Conservation (phyloP, 2,888 invertebrate genomes). For the Dynastes hyllus region DNA sequence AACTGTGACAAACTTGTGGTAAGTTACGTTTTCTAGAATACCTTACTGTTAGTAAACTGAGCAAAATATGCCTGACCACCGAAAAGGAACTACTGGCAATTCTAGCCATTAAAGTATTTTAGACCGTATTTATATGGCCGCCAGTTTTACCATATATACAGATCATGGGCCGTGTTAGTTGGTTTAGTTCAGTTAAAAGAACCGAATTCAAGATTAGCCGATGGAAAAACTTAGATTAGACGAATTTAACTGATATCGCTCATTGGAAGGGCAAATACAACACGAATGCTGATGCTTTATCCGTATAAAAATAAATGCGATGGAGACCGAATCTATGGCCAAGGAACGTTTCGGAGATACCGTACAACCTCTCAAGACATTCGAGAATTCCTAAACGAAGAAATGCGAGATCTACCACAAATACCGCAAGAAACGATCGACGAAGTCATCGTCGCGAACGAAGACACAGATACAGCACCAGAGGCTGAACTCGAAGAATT, state of each 20-base stretch:
- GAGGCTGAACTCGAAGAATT: too few relatives aligned
- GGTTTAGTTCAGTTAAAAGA: background rate
- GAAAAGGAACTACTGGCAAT: background rate
- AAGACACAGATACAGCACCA: too few relatives aligned
- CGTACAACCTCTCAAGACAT: background rate
- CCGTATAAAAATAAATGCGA: background rate
- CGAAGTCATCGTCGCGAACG: too few relatives aligned
- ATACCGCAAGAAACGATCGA: background rate
- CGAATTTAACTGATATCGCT: background rate
- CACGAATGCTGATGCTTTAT: background rate
- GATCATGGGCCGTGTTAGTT: background rate
- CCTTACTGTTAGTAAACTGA: constrained; percentile 28
- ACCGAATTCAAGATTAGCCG: background rate
- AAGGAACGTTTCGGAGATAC: too few relatives aligned
- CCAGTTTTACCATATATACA: background rate
- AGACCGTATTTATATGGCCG: background rate
- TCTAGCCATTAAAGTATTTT: background rate
- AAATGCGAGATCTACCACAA: background rate
- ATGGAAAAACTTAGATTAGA: background rate
- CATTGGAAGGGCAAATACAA: background rate
- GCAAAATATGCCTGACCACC: background rate
- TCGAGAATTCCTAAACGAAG: background rate
- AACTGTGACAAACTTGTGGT: constrained; percentile 31
- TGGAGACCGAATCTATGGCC: background rate
- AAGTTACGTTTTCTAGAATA: constrained; percentile 36